phyloP scores from a whole-genome alignment of 2,797 vertebrate species.

The Podarcis siculus region DNA sequence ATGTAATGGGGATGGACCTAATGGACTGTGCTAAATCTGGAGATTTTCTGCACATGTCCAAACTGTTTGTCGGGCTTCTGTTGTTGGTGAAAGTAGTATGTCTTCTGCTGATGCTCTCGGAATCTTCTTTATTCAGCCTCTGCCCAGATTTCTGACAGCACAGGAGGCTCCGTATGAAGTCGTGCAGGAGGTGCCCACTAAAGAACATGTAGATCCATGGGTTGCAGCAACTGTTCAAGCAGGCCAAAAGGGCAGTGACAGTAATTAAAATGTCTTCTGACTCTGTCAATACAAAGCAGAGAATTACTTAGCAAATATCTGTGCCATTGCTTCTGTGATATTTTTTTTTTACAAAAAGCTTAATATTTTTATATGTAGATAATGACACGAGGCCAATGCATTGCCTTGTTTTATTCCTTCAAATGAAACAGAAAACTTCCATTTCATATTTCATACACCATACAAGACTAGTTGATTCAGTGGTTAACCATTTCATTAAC shows the following conservation, averaged over 20 bases:
- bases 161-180: slow-evolving; percentile 87
- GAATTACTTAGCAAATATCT: slow-evolving; percentile 15
- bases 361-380: background rate
- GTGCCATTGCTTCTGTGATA: background rate
- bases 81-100: slow-evolving; percentile 88
- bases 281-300: slow-evolving; percentile 75
- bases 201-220: slow-evolving; percentile 99
- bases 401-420: background rate
- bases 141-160: slow-evolving; percentile 81
- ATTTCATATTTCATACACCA: background rate
- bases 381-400: background rate
- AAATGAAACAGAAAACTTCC: background rate
- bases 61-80: slow-evolving; percentile 86
- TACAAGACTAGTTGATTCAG: background rate
- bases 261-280: slow-evolving; percentile 91
- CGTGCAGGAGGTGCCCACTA: slow-evolving; percentile 94
- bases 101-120: slow-evolving; percentile 87
- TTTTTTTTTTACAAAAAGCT: background rate
- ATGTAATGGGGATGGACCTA: slow-evolving; percentile 73
- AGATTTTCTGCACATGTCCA: slow-evolving; percentile 84
- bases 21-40: slow-evolving; percentile 78
- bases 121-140: slow-evolving; percentile 88
- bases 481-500: background rate
- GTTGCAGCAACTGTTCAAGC: slow-evolving; percentile 98
- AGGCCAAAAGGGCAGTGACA: slow-evolving; percentile 91